Percentiles rank a stretch among this genome's conserved stretches.
These are phyloP conservation scores for Ceratosolen solmsi DNA, from an alignment of 1,140 invertebrate species.

Conservation along the genomic window DNA sequence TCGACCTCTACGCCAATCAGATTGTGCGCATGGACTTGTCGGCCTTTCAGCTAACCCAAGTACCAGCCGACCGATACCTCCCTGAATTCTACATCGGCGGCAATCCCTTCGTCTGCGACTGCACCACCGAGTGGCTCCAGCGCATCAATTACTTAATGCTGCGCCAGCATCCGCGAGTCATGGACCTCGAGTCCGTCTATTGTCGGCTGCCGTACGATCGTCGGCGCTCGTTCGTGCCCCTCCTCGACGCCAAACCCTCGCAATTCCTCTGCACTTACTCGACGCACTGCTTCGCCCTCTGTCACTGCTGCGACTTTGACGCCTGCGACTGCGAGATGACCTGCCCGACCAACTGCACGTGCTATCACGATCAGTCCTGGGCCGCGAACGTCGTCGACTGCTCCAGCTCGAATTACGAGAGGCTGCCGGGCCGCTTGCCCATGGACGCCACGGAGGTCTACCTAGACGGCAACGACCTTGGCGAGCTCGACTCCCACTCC, in stretches of 20 bases:
- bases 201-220: slow-evolving; percentile 86
- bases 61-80: slow-evolving; percentile 76
- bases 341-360: slow-evolving; percentile 88
- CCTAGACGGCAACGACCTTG: slow-evolving; percentile 88
- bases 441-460: slow-evolving; percentile 94
- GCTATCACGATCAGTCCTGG: slow-evolving; percentile 90
- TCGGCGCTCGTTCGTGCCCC: slow-evolving; percentile 80
- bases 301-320: slow-evolving; percentile 90
- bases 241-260: slow-evolving; percentile 80
- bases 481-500: slow-evolving; percentile 85
- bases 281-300: slow-evolving; percentile 85
- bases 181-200: slow-evolving; percentile 87
- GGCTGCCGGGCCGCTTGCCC: slow-evolving; percentile 84
- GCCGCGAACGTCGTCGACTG: slow-evolving; percentile 93
- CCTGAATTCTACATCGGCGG: slow-evolving; percentile 90
- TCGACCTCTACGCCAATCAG: slow-evolving; percentile 89
- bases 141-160: slow-evolving; percentile 82
- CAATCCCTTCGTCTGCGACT: slow-evolving; percentile 91
- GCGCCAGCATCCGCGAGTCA: slow-evolving; percentile 84
- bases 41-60: slow-evolving; percentile 81
- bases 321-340: slow-evolving; percentile 90
- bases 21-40: slow-evolving; percentile 85
- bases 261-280: slow-evolving; percentile 90
- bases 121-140: slow-evolving; percentile 90
- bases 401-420: slow-evolving; percentile 81